Evolutionary conservation across 2,797 vertebrate species (phyloP).

Genomic region (Gambusia yucatana): DNA sequence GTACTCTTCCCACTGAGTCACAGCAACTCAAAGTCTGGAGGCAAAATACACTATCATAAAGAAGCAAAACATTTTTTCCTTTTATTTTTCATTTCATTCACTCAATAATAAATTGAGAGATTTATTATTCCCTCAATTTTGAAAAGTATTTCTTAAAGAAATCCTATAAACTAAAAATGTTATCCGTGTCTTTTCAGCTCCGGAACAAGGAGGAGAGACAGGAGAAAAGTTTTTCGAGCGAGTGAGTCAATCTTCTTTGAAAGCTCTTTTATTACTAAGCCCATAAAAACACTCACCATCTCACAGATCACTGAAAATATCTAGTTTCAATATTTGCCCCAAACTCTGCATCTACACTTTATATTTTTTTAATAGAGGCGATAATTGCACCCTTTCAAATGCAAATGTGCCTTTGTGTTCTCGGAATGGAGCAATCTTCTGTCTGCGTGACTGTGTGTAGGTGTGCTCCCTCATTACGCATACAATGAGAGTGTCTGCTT

Average conservation of each 20-base stretch:
- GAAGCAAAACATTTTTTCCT: background rate
- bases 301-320: constrained; percentile 30
- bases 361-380: constrained; percentile 52
- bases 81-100: too few relatives aligned
- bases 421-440: constrained; percentile 27
- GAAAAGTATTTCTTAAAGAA: background rate
- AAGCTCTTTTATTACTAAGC: constrained; percentile 21
- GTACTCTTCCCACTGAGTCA: background rate
- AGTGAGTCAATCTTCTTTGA: constrained; percentile 65
- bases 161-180: background rate
- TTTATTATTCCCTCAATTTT: background rate
- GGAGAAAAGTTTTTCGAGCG: constrained; percentile 84
- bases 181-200: constrained; percentile 67
- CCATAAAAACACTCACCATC: constrained; percentile 7
- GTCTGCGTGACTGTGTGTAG: constrained; percentile 33
- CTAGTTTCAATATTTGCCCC: constrained; percentile 35
- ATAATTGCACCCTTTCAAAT: constrained; percentile 71
- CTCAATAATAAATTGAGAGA: too few relatives aligned
- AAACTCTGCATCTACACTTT: constrained; percentile 48
- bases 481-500: constrained; percentile 25
- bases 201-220: constrained; percentile 62
- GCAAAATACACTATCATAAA: constrained; percentile 20
- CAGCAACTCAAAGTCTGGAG: background rate
- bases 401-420: constrained; percentile 74
- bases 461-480: constrained; percentile 34